Percentiles rank a stretch among this genome's conserved stretches.
Conservation (phyloP, 2,888 invertebrate genomes). For the Drosophila histrio region DNA sequence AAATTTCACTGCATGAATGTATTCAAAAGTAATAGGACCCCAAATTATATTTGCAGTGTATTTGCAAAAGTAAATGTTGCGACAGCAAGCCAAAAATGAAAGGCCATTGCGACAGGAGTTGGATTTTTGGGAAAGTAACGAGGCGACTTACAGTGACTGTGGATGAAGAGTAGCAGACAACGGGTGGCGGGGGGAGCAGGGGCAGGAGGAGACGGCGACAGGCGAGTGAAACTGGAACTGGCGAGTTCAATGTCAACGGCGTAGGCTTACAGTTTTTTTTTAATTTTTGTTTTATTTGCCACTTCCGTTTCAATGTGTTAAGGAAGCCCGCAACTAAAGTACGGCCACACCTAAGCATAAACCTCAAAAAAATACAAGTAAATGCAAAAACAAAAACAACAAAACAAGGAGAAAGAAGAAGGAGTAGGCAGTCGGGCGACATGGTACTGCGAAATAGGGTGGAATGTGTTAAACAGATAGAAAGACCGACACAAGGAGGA, state of each 20-base stretch:
- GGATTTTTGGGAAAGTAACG: conserved; percentile 65
- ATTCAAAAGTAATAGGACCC: conserved; percentile 1
- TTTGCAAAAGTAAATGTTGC: conserved; percentile 52
- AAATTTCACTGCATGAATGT: background rate
- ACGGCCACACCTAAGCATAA: conserved; percentile 72
- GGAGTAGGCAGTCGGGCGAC: conserved; percentile 53
- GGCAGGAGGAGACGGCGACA: conserved; percentile 4
- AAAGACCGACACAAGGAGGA: conserved; percentile 35
- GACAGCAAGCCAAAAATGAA: conserved; percentile 64
- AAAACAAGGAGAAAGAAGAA: conserved; percentile 35
- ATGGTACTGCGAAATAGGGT: conserved; percentile 67
- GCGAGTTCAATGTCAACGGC: conserved; percentile 73
- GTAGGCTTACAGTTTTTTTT: conserved; percentile 46
- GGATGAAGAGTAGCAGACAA: conserved; percentile 1
- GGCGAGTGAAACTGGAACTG: conserved; percentile 43
- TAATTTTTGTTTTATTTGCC: conserved; percentile 34
- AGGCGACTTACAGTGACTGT: conserved; percentile 17
- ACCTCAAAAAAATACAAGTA: conserved; percentile 58
- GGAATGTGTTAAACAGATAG: conserved; percentile 71
- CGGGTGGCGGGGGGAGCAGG: background rate
- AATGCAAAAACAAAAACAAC: conserved; percentile 55
- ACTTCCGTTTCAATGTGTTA: conserved; percentile 64
- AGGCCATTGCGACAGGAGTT: conserved; percentile 62
- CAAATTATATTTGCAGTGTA: conserved; percentile 28
- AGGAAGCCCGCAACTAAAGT: conserved; percentile 63